Percentiles rank a stretch among this genome's conserved stretches.
Conservation (phyloP, 2,888 invertebrate species). For the Liposcelis brunnea region DNA sequence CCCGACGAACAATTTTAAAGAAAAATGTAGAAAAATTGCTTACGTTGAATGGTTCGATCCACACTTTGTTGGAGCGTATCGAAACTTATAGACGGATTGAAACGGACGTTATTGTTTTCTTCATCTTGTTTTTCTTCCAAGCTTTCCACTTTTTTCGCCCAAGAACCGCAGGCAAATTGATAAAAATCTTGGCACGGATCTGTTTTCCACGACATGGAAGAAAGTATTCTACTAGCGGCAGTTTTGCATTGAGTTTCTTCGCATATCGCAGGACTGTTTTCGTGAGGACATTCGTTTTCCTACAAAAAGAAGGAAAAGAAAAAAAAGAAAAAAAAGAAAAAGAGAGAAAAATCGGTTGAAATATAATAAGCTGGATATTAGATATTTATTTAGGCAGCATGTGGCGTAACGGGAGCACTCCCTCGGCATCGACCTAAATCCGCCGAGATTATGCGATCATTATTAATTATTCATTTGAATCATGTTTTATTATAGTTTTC, state of each 20-base stretch:
- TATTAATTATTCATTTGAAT: too few relatives aligned
- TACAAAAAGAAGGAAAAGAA: not conserved
- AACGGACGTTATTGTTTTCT: constrained; percentile 18
- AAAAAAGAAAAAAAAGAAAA: not conserved
- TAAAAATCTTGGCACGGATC: constrained; percentile 31
- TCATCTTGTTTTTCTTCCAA: constrained; percentile 21
- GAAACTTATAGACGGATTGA: constrained; percentile 18
- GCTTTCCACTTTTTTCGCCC: constrained; percentile 16
- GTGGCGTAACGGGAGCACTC: too few relatives aligned
- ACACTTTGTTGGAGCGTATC: constrained; percentile 25
- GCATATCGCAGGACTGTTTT: constrained; percentile 18
- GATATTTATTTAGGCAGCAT: too few relatives aligned
- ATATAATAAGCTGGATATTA: too few relatives aligned
- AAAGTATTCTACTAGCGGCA: constrained; percentile 23
- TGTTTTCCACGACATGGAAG: constrained; percentile 12
- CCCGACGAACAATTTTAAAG: too few relatives aligned
- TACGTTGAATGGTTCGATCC: constrained; percentile 27
- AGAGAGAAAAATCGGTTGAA: not conserved
- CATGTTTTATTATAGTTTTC: too few relatives aligned
- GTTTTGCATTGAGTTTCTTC: constrained; percentile 24
- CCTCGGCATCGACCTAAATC: too few relatives aligned
- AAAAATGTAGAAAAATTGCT: constrained; percentile 18
- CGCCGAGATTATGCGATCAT: too few relatives aligned
- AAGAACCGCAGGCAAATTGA: constrained; percentile 29
- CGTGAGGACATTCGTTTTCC: too few relatives aligned